These are phyloP conservation scores for Festucalex cinctus DNA, from an alignment of 2,113 vertebrate species.

Conservation along the genomic window DNA sequence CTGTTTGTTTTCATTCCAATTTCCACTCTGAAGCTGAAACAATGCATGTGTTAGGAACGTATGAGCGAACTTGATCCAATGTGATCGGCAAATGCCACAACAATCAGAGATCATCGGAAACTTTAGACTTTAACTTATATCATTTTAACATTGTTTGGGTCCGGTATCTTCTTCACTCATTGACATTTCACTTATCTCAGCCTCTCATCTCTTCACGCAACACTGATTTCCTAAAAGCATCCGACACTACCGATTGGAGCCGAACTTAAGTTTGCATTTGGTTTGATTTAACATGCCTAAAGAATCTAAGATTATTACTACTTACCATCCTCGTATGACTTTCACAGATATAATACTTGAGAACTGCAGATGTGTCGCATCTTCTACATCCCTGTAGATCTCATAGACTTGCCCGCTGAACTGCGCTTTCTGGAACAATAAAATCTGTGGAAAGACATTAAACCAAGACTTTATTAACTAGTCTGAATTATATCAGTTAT, in stretches of 20 bases:
- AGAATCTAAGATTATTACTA: not conserved
- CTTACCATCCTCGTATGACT: constrained; percentile 91
- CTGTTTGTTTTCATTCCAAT: not conserved
- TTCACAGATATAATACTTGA: constrained; percentile 79
- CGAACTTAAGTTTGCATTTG: not conserved
- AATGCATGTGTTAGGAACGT: not conserved
- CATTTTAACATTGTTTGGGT: not conserved
- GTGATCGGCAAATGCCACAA: not conserved
- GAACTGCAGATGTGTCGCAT: constrained; percentile 80
- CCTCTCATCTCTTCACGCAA: not conserved
- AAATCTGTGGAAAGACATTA: constrained; percentile 70
- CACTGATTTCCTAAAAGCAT: not conserved
- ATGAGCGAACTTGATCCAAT: not conserved
- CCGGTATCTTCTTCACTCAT: not conserved
- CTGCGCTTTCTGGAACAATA: constrained; percentile 78
- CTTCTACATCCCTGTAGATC: constrained; percentile 77
- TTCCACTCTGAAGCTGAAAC: not conserved
- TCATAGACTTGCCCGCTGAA: constrained; percentile 75
- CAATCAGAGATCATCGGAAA: not conserved
- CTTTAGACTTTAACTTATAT: not conserved
- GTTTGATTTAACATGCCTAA: not conserved
- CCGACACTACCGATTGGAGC: constrained; percentile 13
- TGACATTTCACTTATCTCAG: not conserved
- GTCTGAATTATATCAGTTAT: no score
- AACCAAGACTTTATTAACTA: no score